Conservation (phyloP, 2,888 invertebrate genomes). For the Sipha maydis region DNA sequence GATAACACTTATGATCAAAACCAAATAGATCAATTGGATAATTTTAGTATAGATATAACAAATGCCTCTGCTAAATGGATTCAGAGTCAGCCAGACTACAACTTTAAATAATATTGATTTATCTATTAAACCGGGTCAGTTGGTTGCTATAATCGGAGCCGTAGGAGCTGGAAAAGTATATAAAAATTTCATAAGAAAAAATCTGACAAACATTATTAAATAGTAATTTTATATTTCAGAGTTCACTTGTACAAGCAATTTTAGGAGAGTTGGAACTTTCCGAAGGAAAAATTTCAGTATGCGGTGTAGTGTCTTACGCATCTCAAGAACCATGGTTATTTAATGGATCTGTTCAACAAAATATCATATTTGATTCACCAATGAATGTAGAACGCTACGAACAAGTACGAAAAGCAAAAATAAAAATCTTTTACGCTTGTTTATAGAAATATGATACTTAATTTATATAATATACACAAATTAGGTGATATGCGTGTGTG, state of each 20-base stretch:
- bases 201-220: conserved; percentile 62
- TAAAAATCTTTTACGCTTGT: conserved; percentile 49
- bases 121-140: conserved; percentile 71
- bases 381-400: conserved; percentile 78
- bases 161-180: conserved; percentile 81
- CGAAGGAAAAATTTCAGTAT: conserved; percentile 74
- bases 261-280: conserved; percentile 79
- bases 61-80: conserved; percentile 70
- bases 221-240: conserved; percentile 67
- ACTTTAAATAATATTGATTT: conserved; percentile 72
- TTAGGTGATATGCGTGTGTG: conserved; percentile 77
- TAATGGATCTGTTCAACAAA: conserved; percentile 86
- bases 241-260: conserved; percentile 78
- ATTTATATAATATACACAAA: conserved; percentile 63
- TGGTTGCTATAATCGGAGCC: conserved; percentile 79
- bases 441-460: background rate
- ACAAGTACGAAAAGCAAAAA: conserved; percentile 67
- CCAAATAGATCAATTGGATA: background rate
- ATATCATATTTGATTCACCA: conserved; percentile 87
- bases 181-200: conserved; percentile 64
- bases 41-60: conserved; percentile 68
- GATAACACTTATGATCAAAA: background rate
- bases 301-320: conserved; percentile 81
- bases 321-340: conserved; percentile 90
- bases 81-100: conserved; percentile 69